These are phyloP conservation scores for Protaetia brevitarsis DNA, from an alignment of 1,140 invertebrate species.

Conservation along the genomic window DNA sequence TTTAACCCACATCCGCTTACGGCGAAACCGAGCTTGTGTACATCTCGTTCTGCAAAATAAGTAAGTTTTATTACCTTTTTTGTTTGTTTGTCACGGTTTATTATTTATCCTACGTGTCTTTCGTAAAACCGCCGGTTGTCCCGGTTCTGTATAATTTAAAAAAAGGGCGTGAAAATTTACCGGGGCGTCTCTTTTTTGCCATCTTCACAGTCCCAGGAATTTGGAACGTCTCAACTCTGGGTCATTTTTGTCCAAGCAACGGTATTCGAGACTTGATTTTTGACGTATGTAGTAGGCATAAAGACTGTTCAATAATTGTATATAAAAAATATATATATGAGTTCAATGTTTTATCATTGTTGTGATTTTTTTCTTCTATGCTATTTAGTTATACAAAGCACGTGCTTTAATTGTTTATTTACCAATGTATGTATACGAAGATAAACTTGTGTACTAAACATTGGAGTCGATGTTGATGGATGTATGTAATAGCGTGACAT, in stretches of 20 bases:
- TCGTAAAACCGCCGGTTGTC: not conserved
- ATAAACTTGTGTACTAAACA: not conserved
- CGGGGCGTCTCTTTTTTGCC: not conserved
- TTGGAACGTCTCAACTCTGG: not conserved
- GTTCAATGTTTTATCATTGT: not conserved
- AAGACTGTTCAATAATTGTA: not conserved
- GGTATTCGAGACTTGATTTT: too few relatives aligned
- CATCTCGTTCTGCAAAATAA: not conserved
- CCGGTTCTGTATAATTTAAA: not conserved
- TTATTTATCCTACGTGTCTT: not conserved
- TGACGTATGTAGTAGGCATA: too few relatives aligned
- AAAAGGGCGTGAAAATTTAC: not conserved
- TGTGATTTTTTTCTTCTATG: not conserved
- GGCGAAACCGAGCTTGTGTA: not conserved
- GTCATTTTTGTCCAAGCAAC: not conserved
- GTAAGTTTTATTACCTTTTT: slow-evolving; percentile 1
- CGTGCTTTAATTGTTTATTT: slow-evolving; percentile 12
- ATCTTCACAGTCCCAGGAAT: not conserved
- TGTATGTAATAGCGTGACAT: too few relatives aligned
- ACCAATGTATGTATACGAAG: not conserved
- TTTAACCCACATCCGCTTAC: slow-evolving; percentile 11
- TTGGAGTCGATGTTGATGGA: not conserved
- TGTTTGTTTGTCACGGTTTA: not conserved
- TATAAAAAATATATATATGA: not conserved
- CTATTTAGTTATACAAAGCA: not conserved